Evolutionary conservation across 2,797 vertebrate species (phyloP).

Genomic region (Hydrophis major): DNA sequence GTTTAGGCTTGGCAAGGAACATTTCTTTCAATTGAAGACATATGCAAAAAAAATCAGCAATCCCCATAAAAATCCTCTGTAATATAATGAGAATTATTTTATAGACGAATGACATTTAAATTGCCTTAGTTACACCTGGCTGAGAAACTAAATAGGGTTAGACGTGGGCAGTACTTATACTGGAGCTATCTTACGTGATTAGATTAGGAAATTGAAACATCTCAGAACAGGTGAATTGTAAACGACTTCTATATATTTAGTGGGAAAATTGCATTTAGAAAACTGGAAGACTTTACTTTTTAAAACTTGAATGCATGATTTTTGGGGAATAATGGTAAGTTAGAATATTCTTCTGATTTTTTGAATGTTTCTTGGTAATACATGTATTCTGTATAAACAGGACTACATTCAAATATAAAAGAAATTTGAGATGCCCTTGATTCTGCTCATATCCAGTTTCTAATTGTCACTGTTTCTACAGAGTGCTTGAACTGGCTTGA

Average conservation of each 20-base stretch:
- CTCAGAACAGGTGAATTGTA: neutral
- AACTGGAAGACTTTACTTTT: neutral
- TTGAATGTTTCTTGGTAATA: conserved; percentile 48
- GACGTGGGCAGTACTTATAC: neutral
- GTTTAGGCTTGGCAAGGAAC: conserved; percentile 70
- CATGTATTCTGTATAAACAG: conserved; percentile 50
- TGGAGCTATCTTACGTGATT: neutral
- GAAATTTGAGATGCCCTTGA: conserved; percentile 49
- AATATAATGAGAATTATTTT: conserved; percentile 55
- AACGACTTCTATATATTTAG: neutral
- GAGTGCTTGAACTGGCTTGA: neutral
- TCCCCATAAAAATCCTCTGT: conserved; percentile 59
- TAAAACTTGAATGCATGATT: neutral
- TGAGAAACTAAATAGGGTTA: neutral
- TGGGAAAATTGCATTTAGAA: neutral
- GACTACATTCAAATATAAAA: conserved; percentile 55
- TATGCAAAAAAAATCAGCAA: conserved; percentile 65
- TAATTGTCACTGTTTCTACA: neutral
- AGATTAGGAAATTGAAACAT: neutral
- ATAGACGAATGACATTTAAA: conserved; percentile 50
- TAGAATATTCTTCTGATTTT: conserved; percentile 5
- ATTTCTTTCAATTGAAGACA: conserved; percentile 75
- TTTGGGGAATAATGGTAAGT: conserved; percentile 12
- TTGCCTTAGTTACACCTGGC: conserved; percentile 43
- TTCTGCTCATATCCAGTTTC: neutral